These are phyloP conservation scores for Cranoglanis bouderius DNA, from an alignment of 2,113 vertebrate species.

Conservation along the genomic window DNA sequence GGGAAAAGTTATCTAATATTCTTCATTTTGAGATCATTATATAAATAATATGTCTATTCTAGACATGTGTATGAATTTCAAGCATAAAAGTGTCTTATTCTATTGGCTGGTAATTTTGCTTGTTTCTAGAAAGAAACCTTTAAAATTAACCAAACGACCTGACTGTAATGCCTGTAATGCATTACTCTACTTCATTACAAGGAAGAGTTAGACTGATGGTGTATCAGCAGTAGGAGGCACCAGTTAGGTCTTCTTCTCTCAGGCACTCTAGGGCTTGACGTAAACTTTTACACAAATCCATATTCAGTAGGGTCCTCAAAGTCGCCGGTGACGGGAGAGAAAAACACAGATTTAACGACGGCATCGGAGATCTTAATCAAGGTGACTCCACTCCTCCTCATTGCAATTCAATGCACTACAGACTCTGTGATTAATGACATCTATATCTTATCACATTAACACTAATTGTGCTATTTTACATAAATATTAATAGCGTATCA, in stretches of 20 bases:
- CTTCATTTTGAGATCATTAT: too few relatives aligned
- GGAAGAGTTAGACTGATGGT: background rate
- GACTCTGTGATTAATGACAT: constrained; percentile 50
- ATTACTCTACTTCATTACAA: background rate
- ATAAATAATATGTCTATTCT: too few relatives aligned
- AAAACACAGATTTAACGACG: constrained; percentile 46
- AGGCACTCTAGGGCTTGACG: background rate
- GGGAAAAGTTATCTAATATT: too few relatives aligned
- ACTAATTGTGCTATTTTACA: constrained; percentile 51
- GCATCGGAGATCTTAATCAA: constrained; percentile 47
- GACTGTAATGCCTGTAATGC: too few relatives aligned
- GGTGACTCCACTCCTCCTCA: constrained; percentile 50
- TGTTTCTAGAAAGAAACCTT: too few relatives aligned
- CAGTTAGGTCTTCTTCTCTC: background rate
- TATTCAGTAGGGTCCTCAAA: constrained; percentile 59
- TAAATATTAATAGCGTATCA: constrained; percentile 55
- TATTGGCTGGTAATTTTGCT: too few relatives aligned
- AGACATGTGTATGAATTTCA: too few relatives aligned
- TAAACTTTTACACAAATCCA: constrained; percentile 35
- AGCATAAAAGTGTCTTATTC: too few relatives aligned
- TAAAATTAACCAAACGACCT: too few relatives aligned
- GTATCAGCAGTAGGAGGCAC: background rate
- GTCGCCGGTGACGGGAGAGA: constrained; percentile 54
- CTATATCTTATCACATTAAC: constrained; percentile 49
- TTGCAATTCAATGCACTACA: constrained; percentile 40